Evolutionary conservation across 2,888 invertebrate species (phyloP), one percentile per base, ranked within the genome.

Genomic region (Nomada lathburiana): DNA sequence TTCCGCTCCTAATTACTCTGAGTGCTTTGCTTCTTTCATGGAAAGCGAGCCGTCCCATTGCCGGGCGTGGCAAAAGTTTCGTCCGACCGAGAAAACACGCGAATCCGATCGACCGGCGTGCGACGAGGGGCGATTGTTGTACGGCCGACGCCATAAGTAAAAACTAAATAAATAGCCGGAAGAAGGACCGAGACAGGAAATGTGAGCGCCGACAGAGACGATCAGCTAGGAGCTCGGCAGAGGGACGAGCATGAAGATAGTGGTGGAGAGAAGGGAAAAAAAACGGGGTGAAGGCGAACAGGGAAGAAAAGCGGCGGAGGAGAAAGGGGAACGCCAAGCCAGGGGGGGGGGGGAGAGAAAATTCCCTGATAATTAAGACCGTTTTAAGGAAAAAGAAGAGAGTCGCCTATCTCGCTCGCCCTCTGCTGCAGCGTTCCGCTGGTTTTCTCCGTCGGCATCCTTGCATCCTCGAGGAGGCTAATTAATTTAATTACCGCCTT

Each of bases 141-240:
- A 76, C 89, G 84, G 88, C 87, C 87, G 81, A 80, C 72, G 84
- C 89, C 89, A 90, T 90, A 91, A 92, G 92, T 91, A 92, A 93
- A 92, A 93, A 92, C 91, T 91, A 92, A 92, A 93, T 92, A 93
- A 93, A 93, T 93, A 93, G 93, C 90, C 90, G 91, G 91, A 83
- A 89, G 84, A 84, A 76, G 65, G 83, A 84, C 63, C 68, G 64
- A 65, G 85, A 86, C 74, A 71, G 80, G 82, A 77, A 84, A 68
- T 74, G 85, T 76, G 80, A 78, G 80, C 82, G 74, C 65, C 67
- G 50, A 77, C 72, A 67, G 62, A 65, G 82, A 77, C 55, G 72
- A 42, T 23, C 50, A 10, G 36, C 1, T 29, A 5, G 23, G 13
- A 11, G 11, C 36, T 3, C 10, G 52, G 36, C 20, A 5, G 47